phyloP scores from a whole-genome alignment of 2,113 vertebrate genomes.

The Dicaeum eximium region DNA sequence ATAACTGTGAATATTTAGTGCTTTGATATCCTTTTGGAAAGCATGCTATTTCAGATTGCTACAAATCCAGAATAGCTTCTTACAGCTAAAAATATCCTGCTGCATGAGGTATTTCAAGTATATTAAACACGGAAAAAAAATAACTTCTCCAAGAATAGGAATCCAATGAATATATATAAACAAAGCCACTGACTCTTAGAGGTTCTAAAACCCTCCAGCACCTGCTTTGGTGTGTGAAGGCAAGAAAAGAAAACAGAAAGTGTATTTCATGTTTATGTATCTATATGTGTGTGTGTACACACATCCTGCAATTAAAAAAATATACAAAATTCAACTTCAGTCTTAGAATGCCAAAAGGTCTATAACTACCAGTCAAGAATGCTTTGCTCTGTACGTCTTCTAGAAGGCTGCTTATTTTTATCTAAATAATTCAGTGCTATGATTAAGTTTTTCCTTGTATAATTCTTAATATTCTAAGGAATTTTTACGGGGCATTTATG shows the following conservation, averaged over 20 bases:
- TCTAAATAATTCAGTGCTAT: background rate
- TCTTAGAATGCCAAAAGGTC: background rate
- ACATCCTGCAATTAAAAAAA: background rate
- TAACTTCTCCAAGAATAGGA: background rate
- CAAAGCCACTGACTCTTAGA: background rate
- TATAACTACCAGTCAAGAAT: background rate
- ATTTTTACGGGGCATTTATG: background rate
- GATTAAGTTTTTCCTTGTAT: background rate
- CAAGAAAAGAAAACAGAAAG: background rate
- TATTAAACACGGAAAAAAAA: background rate
- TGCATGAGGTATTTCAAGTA: background rate
- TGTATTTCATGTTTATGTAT: background rate
- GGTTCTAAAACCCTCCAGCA: background rate
- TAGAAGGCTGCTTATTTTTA: background rate
- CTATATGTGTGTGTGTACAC: too few species aligned
- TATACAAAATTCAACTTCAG: fast-evolving
- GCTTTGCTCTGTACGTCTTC: background rate
- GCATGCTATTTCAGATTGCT: background rate
- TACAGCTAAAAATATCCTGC: background rate
- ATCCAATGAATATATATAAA: background rate
- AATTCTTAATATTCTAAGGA: background rate
- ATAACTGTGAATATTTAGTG: background rate
- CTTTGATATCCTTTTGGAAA: background rate
- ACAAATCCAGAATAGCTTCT: background rate
- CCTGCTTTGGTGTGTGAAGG: background rate